Evolutionary conservation across 2,888 invertebrate genomes (phyloP).

Genomic region (Lithophane semibrunnea): DNA sequence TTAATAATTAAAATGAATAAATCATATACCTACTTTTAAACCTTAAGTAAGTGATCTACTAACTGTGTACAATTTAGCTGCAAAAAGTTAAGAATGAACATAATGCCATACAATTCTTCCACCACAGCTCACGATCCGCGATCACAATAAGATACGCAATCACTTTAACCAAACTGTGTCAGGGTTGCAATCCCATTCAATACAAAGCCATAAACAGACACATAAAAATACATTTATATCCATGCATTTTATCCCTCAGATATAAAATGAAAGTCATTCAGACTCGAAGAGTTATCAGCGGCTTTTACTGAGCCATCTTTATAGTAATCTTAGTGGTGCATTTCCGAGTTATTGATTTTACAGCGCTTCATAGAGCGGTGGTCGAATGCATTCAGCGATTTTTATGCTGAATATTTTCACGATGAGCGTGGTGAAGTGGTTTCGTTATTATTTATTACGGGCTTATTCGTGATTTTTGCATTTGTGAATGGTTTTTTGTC

Average conservation of each 20-base stretch:
- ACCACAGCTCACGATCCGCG: background rate
- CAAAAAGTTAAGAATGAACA: slow-evolving; percentile 17
- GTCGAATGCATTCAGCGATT: slow-evolving; percentile 53
- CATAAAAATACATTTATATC: slow-evolving; percentile 52
- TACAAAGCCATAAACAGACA: slow-evolving; percentile 39
- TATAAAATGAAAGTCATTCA: slow-evolving; percentile 56
- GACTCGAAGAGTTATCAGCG: slow-evolving; percentile 41
- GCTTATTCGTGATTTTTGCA: slow-evolving; percentile 44
- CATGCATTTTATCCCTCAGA: slow-evolving; percentile 41
- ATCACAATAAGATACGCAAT: slow-evolving; percentile 42
- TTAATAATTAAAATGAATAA: too few relatives aligned
- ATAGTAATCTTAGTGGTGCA: slow-evolving; percentile 52
- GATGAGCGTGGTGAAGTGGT: slow-evolving; percentile 21
- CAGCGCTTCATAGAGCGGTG: slow-evolving; percentile 45
- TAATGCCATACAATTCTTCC: slow-evolving; percentile 15
- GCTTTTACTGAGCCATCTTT: slow-evolving; percentile 54
- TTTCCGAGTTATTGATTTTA: slow-evolving; percentile 59
- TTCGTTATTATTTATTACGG: slow-evolving; percentile 42
- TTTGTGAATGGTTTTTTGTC: slow-evolving; percentile 13
- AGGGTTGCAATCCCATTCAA: slow-evolving; percentile 49
- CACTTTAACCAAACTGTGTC: slow-evolving; percentile 41
- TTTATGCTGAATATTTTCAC: slow-evolving; percentile 46
- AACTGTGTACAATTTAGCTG: background rate
- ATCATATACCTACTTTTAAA: too few relatives aligned
- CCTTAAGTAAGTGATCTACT: background rate